Evolutionary conservation across 2,888 invertebrate species (phyloP), one percentile per base, ranked within the genome.

Genomic region (Odontocerum albicorne): DNA sequence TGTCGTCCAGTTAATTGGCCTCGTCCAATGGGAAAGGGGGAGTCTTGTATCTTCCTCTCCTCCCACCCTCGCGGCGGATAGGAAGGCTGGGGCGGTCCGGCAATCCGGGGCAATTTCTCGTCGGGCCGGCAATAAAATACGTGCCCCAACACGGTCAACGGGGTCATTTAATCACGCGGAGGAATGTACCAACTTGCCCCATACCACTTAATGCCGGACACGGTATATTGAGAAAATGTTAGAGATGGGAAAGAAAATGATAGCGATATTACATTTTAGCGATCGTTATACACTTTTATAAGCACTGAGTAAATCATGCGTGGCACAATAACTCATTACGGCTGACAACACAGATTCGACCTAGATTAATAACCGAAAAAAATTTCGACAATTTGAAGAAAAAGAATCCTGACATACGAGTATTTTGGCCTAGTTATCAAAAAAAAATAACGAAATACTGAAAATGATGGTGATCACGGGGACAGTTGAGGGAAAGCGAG

Each of bases 81-180:
- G n/a, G n/a, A n/a, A n/a, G n/a, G n/a, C n/a, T n/a, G 15, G 13
- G n/a, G 22, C 38, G 35, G 36, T 22, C 52, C 43, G 39, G 55
- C 54, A 51, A 57, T 57, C 60, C 49, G 55, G 56, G 61, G 42
- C 47, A 57, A 51, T 59, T 51, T 47, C 49, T 39, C 40, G 39
- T 43, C 32, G 43, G 50, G 55, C 50, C 51, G 54, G 55, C 57
- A 57, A 60, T 62, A 56, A 59, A 59, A 62, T 60, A 57, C 60
- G 67, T 68, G 67, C 66, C 66, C 68, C 57, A 55, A 60, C 57
- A 57, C 66, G 70, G 70, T 62, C 66, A 71, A 71, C 74, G 71
- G 72, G 76, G 76, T 77, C 77, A 75, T 77, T 77, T 77, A 74
- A 76, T 77, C 77, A 75, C 77, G 72, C 70, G 72, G 62, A 66